These are phyloP conservation scores for Cephalopterus ornatus DNA, from an alignment of 2,113 vertebrate genomes.

Conservation along the genomic window DNA sequence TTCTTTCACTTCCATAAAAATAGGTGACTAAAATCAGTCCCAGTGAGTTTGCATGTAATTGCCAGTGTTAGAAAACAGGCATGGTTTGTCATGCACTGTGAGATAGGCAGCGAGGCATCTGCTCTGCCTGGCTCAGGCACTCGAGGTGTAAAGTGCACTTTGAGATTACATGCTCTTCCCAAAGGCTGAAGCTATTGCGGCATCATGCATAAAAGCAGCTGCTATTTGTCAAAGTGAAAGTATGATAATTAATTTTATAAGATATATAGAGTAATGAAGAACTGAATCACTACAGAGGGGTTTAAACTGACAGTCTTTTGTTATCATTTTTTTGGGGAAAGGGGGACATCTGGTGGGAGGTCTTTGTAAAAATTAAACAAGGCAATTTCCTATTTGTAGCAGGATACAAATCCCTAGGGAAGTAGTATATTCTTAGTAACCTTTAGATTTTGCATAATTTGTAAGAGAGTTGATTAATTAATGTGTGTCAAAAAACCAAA, in stretches of 20 bases:
- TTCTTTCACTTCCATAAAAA: background rate
- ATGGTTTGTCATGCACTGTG: background rate
- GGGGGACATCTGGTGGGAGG: slow-evolving; percentile 49
- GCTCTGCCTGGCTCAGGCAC: background rate
- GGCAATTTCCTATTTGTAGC: background rate
- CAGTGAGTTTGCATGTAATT: background rate
- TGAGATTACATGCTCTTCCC: background rate
- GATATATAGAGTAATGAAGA: background rate
- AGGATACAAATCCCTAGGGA: background rate
- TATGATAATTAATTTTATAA: background rate
- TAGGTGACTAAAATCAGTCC: background rate
- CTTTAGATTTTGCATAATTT: background rate
- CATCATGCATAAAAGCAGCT: background rate
- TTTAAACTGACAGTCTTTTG: background rate
- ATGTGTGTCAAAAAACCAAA: background rate
- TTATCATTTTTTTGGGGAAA: slow-evolving; percentile 2
- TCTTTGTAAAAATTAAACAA: background rate
- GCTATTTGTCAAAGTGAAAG: background rate
- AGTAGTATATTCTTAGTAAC: background rate
- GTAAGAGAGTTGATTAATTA: background rate
- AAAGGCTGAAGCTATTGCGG: background rate
- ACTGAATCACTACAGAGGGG: background rate
- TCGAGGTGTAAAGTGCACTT: background rate
- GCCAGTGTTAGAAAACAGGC: background rate
- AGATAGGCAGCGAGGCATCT: background rate